These are phyloP conservation scores for Callinectes sapidus DNA, from an alignment of 2,888 invertebrate genomes.

Conservation along the genomic window DNA sequence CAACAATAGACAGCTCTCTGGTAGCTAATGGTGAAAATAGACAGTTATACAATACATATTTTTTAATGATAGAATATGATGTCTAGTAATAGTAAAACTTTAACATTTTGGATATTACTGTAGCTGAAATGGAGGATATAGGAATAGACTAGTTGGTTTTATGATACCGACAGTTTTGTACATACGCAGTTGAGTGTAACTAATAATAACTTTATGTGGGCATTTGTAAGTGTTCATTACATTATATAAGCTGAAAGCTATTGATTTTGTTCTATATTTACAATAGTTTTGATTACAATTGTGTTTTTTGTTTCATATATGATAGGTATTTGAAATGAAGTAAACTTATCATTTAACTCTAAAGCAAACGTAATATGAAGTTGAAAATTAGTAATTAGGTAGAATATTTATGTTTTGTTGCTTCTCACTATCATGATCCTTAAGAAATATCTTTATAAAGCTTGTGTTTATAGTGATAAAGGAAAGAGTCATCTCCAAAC, in stretches of 20 bases:
- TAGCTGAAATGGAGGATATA: neutral
- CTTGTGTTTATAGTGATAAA: neutral
- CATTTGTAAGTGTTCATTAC: neutral
- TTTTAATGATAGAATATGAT: neutral
- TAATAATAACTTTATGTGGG: neutral
- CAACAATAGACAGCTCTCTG: neutral
- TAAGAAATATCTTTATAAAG: neutral
- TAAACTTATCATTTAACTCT: neutral
- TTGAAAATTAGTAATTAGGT: neutral
- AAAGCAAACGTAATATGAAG: neutral
- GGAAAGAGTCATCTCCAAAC: neutral
- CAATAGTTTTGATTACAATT: neutral
- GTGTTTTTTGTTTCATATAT: neutral
- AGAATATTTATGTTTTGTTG: neutral
- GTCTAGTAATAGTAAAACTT: neutral
- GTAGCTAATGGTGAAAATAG: neutral
- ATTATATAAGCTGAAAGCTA: neutral
- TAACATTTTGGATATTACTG: neutral
- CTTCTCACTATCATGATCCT: neutral
- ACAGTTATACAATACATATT: neutral
- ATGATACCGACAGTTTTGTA: neutral
- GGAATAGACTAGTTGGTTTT: neutral
- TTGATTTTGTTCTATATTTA: neutral
- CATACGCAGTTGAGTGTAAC: neutral
- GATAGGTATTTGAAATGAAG: neutral